Evolutionary conservation across 2,797 vertebrate species (phyloP), one percentile per base, ranked within the genome.

Genomic region (Columba guinea): DNA sequence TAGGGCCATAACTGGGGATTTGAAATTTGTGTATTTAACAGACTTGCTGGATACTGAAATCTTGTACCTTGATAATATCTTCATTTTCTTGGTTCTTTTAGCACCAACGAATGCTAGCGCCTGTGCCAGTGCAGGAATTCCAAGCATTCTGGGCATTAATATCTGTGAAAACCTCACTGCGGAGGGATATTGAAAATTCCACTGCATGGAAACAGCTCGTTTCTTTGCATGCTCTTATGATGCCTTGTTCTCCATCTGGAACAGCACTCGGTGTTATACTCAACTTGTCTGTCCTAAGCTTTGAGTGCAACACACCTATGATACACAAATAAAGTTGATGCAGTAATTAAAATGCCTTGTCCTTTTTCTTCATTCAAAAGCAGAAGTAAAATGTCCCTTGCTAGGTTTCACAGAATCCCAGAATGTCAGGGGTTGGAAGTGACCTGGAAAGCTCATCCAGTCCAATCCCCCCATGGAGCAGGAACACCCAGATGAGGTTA

Each of bases 61-160:
- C 48, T 74, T 73, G 69, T 70, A 76, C 59, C 26, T 74, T 74
- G 71, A 84, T 27, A 27, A 41, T 16, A 8, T 49, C 56, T 75
- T 84, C 18, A 5, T 89, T 69, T 63, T 48, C 58, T 51, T 82
- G 11, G 88, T 52, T 74, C 82, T 79, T 94, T 24, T 27, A 97
- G 97, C 35, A 27, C 51, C 0, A n/a, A 0, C 0, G 1, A 10
- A 27, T 19, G 2, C 0, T 37, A 13, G 11, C 22, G 28, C 1
- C 27, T 98, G 98, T 35, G 77, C 79, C 32, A 96, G 28, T 30
- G 85, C 86, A 2, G 98, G 98, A 13, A 53, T 98, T 60, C 95
- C 97, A 59, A 89, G 95, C 56, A 71, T 98, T 96, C 34, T 98
- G 55, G 95, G 94, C n/a, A 27, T 98, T 76, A 75, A 83, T 6